These are phyloP conservation scores for Thamnophis elegans DNA, from an alignment of 2,797 vertebrate species.

Conservation along the genomic window DNA sequence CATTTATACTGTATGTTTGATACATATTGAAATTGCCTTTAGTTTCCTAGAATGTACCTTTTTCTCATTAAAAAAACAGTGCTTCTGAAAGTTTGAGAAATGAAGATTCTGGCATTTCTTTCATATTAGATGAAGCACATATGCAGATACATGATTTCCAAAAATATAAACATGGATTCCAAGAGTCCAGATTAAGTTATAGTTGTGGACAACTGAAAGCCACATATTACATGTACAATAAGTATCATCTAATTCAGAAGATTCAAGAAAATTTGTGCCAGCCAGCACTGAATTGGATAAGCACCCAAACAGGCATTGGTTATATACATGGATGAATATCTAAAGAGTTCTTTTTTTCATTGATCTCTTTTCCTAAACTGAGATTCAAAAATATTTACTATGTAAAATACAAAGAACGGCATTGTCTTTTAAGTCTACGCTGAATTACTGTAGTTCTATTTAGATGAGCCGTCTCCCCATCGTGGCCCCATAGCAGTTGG, in stretches of 20 bases:
- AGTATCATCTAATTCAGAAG: not conserved
- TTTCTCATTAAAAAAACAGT: conserved; percentile 5
- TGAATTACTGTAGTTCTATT: conserved; percentile 42
- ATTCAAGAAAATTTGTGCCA: not conserved
- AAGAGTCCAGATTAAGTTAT: not conserved
- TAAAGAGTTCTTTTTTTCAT: not conserved
- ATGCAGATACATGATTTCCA: not conserved
- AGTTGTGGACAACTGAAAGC: not conserved
- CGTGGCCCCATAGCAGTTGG: no score
- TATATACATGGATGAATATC: not conserved
- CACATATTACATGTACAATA: not conserved
- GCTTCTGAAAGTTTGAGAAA: conserved; percentile 45
- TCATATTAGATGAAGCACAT: not conserved
- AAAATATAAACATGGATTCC: not conserved
- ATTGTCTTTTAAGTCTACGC: conserved; percentile 37
- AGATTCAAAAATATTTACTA: not conserved
- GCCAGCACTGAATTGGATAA: not conserved
- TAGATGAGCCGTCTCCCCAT: no score
- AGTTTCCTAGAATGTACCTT: not conserved
- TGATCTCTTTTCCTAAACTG: not conserved
- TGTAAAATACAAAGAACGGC: conserved; percentile 35
- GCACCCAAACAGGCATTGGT: not conserved
- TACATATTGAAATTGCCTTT: not conserved
- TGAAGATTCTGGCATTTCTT: conserved; percentile 44
- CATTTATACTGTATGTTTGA: not conserved